These are phyloP conservation scores for Drosophila colorata DNA, from an alignment of 2,888 invertebrate species.

Conservation along the genomic window DNA sequence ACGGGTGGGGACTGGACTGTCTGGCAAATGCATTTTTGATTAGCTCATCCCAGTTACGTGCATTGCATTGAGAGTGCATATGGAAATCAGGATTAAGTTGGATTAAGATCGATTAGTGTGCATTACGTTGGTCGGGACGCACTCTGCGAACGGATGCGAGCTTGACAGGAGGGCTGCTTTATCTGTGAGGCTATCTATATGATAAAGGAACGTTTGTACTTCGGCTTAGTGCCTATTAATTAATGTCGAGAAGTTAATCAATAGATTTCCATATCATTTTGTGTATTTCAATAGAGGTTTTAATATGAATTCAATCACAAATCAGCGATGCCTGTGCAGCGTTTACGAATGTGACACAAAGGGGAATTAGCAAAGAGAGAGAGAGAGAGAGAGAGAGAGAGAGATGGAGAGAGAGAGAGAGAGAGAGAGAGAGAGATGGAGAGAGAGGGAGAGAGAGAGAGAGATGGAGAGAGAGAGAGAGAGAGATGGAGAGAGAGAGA, in stretches of 20 bases:
- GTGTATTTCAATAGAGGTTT: background rate
- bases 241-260: background rate
- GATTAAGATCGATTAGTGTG: conserved; percentile 5
- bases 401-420: too few species aligned
- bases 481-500: too few species aligned
- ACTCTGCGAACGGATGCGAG: background rate
- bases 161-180: background rate
- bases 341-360: background rate
- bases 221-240: too few species aligned
- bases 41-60: conserved; percentile 16
- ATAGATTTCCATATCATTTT: background rate
- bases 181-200: background rate
- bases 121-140: background rate
- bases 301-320: background rate
- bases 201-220: background rate
- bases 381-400: too few species aligned
- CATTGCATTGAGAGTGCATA: conserved; percentile 2
- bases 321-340: background rate
- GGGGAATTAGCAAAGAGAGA: background rate
- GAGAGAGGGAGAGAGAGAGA: too few species aligned
- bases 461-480: too few species aligned
- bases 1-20: background rate
- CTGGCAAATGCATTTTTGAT: conserved; percentile 18
- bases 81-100: conserved; percentile 26
- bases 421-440: too few species aligned